phyloP scores from a whole-genome alignment of 2,797 vertebrate genomes.

The Rhynchonycteris naso region DNA sequence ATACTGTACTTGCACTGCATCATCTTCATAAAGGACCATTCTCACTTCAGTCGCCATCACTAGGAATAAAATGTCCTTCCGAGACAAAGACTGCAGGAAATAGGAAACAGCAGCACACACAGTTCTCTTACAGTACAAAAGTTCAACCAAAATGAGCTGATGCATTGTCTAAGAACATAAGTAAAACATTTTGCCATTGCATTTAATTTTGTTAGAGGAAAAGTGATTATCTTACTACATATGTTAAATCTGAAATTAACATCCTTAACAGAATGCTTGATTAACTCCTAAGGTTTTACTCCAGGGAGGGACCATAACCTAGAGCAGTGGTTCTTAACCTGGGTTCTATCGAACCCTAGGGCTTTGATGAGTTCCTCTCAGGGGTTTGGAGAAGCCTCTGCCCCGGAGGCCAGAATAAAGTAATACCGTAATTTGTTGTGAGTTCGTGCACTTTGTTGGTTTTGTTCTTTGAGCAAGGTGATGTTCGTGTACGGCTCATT shows the following conservation, averaged over 20 bases:
- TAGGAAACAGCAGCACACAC: not conserved
- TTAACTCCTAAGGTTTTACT: not conserved
- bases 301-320: not conserved
- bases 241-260: constrained; percentile 15
- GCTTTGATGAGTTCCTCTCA: too few relatives aligned
- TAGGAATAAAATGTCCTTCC: not conserved
- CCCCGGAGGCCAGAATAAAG: too few relatives aligned
- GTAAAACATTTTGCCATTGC: not conserved
- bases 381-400: too few relatives aligned
- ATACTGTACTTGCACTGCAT: constrained; percentile 89
- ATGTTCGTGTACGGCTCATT: too few relatives aligned
- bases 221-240: not conserved
- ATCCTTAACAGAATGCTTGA: constrained; percentile 4
- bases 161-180: not conserved
- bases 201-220: constrained; percentile 17
- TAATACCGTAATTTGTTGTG: too few relatives aligned
- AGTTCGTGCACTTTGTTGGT: too few relatives aligned
- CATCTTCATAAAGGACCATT: constrained; percentile 90
- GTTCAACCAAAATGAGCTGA: not conserved
- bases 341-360: too few relatives aligned
- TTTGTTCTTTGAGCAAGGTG: too few relatives aligned
- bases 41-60: constrained; percentile 64
- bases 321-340: too few relatives aligned
- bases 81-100: not conserved
- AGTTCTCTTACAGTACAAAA: not conserved